Percentiles rank a stretch among this genome's conserved stretches.
These are phyloP conservation scores for Eueides isabella DNA, from an alignment of 1,140 invertebrate species.

Conservation along the genomic window DNA sequence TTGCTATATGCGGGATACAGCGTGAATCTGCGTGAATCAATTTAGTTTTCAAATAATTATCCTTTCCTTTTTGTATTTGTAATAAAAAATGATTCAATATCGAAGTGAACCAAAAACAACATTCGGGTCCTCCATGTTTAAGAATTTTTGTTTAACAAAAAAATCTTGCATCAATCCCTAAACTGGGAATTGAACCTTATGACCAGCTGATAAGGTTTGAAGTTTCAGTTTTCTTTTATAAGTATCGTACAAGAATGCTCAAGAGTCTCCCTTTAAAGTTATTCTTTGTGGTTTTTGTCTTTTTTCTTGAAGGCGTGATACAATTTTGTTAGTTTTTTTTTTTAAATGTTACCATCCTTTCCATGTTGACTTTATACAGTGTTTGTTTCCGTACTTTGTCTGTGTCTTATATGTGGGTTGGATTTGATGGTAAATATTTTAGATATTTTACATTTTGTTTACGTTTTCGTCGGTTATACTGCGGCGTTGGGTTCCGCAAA, in stretches of 20 bases:
- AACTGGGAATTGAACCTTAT: not conserved
- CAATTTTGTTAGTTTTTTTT: conserved; percentile 1
- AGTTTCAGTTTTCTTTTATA: not conserved
- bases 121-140: not conserved
- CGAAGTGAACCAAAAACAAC: not conserved
- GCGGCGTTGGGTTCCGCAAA: too few relatives aligned
- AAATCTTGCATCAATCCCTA: not conserved
- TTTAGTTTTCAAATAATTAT: not conserved
- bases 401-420: too few relatives aligned
- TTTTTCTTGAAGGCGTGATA: not conserved
- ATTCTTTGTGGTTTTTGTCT: not conserved
- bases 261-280: conserved; percentile 5
- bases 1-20: too few relatives aligned
- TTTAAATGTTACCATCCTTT: not conserved
- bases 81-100: conserved; percentile 1
- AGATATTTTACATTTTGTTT: not conserved
- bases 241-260: not conserved
- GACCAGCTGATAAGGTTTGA: not conserved
- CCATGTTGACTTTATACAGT: not conserved
- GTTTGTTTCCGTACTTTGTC: not conserved
- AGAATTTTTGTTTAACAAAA: not conserved
- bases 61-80: not conserved
- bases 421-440: not conserved
- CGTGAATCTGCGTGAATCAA: not conserved
- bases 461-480: not conserved